phyloP scores from a whole-genome alignment of 2,113 vertebrate species.

The Chamaea fasciata region DNA sequence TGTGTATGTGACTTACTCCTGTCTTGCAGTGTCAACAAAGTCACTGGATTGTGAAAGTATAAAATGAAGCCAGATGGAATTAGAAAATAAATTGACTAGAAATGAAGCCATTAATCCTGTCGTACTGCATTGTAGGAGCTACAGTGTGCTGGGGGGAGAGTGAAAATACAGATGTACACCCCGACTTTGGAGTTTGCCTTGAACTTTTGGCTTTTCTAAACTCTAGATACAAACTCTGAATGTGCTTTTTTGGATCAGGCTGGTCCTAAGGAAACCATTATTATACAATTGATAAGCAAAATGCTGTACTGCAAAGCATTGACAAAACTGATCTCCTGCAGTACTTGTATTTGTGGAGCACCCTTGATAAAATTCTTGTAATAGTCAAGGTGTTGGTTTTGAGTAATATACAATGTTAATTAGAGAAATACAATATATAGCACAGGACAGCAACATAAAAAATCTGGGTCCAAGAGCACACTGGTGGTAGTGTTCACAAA shows the following conservation, averaged over 20 bases:
- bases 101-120: neutral
- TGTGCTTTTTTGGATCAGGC: neutral
- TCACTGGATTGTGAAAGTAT: constrained; percentile 1
- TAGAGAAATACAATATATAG: neutral
- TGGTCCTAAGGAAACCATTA: neutral
- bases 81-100: neutral
- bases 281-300: neutral
- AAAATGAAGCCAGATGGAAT: constrained; percentile 6
- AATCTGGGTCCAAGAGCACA: neutral
- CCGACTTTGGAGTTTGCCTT: neutral
- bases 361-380: neutral
- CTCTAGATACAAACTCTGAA: neutral
- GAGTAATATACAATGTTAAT: neutral
- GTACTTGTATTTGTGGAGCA: neutral
- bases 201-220: neutral
- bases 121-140: neutral
- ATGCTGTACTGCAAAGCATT: neutral
- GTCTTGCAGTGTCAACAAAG: constrained; percentile 14
- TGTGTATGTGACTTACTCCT: neutral
- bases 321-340: neutral
- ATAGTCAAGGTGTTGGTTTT: neutral
- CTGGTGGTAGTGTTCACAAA: neutral
- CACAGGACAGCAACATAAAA: neutral
- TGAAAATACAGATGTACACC: neutral
- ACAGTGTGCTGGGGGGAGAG: neutral